Evolutionary conservation across 2,888 invertebrate genomes (phyloP), one percentile per base, ranked within the genome.

Genomic region (Ormyrus thymus): DNA sequence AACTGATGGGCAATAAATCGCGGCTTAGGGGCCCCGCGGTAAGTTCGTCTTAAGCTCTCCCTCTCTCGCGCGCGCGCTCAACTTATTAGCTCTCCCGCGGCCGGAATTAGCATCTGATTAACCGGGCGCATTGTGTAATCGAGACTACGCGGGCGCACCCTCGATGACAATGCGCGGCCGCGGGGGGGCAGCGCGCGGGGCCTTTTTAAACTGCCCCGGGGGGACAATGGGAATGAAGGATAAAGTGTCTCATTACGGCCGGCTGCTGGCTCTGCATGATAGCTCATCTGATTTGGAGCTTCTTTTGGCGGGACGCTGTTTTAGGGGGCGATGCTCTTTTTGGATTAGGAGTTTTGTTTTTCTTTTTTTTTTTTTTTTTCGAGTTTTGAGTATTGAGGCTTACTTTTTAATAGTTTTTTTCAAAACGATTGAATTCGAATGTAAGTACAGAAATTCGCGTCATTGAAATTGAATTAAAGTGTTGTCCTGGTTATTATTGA

Each of bases 41-140:
- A 71, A 77, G 66, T 77, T 77, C 45, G 66, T 71, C 66, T 77
- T 72, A 71, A 68, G 61, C 50, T 13, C 48, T 11, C 7, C 8
- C 53, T n/a, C 7, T 53, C 46, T 48, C 48, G 0, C 53, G n/a
- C 59, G 55, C 59, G 61, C 53, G 55, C 59, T 55, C 53, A 72
- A 59, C 59, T 72, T 72, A 71, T 77, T 77, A 64, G 45, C 48
- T 48, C 15, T 48, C 13, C 9, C 7, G 55, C 48, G 6, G 15
- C 29, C 8, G 45, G 70, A 74, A 75, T 75, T 79, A 79, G 70
- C 75, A 75, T 79, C 75, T 75, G 71, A 82, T 64, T 75, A 74
- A 70, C 61, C 70, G 58, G 45, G 10, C 10, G 10, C 10, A 29
- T 29, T 29, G 29, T 29, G 29, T 29, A 29, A 29, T 29, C 15